These are phyloP conservation scores for Phaetusa simplex DNA, from an alignment of 2,113 vertebrate species.

Conservation along the genomic window DNA sequence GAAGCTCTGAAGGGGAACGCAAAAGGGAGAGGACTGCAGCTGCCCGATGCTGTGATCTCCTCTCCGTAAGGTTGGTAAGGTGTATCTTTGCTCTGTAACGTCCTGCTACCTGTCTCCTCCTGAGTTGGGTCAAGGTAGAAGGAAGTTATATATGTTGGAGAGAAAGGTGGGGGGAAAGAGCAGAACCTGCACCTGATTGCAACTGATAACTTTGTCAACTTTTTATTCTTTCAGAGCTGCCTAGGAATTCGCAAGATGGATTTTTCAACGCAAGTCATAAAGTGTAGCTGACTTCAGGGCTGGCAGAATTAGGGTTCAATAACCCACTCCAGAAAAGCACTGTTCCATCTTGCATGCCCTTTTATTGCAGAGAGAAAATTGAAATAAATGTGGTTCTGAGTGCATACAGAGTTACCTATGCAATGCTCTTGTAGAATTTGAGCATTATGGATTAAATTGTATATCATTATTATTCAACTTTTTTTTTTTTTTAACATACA, in stretches of 20 bases:
- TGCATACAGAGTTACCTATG: background rate
- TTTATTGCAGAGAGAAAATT: background rate
- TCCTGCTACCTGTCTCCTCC: background rate
- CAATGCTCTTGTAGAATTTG: background rate
- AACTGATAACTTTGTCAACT: rapidly evolving
- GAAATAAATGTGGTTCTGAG: background rate
- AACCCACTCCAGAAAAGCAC: background rate
- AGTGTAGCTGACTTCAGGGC: background rate
- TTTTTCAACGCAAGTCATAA: background rate
- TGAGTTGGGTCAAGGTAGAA: background rate
- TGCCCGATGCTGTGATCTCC: background rate
- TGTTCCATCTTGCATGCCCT: background rate
- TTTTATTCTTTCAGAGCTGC: background rate
- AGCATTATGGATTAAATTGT: background rate
- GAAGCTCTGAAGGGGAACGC: background rate
- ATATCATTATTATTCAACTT: background rate
- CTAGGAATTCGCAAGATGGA: background rate
- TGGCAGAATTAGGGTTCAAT: background rate
- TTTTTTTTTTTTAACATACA: background rate
- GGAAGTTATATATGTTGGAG: background rate
- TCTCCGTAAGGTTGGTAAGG: background rate
- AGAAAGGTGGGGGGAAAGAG: background rate
- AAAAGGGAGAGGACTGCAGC: background rate
- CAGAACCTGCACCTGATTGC: background rate
- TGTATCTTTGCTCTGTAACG: background rate